A percentile compares a stretch with the other conserved stretches of the same genome.
Conservation (phyloP, 2,113 vertebrate genomes). For the Bettongia penicillata region DNA sequence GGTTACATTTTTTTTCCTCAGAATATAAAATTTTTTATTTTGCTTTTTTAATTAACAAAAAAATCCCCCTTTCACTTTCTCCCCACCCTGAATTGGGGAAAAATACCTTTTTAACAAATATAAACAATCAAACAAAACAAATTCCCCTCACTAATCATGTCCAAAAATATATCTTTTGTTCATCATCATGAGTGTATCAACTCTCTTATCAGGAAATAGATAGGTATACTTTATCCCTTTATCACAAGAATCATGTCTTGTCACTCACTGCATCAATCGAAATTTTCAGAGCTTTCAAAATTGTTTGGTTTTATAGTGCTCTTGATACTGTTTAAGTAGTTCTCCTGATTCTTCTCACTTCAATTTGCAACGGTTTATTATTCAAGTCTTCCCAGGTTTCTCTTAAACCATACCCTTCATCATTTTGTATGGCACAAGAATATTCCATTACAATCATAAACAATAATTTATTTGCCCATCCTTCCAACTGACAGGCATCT, state of each 20-base stretch:
- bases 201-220: no score
- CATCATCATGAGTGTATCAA: no score
- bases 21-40: background rate
- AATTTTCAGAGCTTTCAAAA: no score
- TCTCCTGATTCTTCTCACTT: no score
- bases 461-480: background rate
- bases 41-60: background rate
- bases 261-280: no score
- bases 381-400: no score
- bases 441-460: background rate
- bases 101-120: background rate
- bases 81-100: background rate
- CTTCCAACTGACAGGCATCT: background rate
- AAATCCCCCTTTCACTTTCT: background rate
- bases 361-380: no score
- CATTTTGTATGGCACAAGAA: background rate
- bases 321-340: no score
- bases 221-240: no score
- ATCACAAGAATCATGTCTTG: no score
- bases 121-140: background rate
- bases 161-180: background rate
- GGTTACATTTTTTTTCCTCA: background rate
- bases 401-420: no score
- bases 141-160: background rate
- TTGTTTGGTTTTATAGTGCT: no score